Percentiles rank a stretch among this genome's conserved stretches.
Conservation (phyloP, 2,888 invertebrate genomes). For the Ligdia adustata region DNA sequence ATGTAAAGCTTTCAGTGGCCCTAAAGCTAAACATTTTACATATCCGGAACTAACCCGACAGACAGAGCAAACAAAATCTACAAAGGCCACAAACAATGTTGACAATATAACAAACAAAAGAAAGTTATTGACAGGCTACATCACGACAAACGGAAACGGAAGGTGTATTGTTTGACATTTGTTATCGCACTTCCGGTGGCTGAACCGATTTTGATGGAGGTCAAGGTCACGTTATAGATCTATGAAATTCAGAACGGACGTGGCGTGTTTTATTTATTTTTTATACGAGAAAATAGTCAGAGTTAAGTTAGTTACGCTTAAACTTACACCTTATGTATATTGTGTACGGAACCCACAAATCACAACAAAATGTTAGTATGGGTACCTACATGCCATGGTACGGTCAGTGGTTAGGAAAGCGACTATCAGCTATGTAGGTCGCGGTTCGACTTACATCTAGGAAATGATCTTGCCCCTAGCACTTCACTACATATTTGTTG, state of each 20-base stretch:
- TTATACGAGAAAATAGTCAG: background rate
- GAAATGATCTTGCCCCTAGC: slow-evolving; percentile 3
- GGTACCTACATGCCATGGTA: slow-evolving; percentile 6
- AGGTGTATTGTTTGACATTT: slow-evolving; percentile 48
- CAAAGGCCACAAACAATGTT: slow-evolving; percentile 40
- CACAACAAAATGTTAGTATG: too few species aligned
- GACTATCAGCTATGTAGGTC: slow-evolving; percentile 5
- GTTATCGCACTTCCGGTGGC: slow-evolving; percentile 56
- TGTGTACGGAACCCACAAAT: too few species aligned
- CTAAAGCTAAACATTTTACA: too few species aligned
- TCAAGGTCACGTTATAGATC: slow-evolving; percentile 53
- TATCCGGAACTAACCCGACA: too few species aligned
- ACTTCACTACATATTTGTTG: too few species aligned
- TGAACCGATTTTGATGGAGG: slow-evolving; percentile 46
- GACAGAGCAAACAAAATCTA: too few species aligned
- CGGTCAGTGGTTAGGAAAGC: slow-evolving; percentile 18
- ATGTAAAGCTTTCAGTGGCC: too few species aligned
- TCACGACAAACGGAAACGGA: slow-evolving; percentile 66
- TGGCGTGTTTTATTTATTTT: slow-evolving; percentile 3
- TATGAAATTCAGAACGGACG: slow-evolving; percentile 13
- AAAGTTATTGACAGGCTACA: slow-evolving; percentile 66
- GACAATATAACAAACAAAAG: slow-evolving; percentile 47
- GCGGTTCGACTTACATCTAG: slow-evolving; percentile 14
- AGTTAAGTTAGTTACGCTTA: too few species aligned
- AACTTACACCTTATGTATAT: too few species aligned